phyloP scores from a whole-genome alignment of 2,888 invertebrate species.

The Synergus umbraculus region DNA sequence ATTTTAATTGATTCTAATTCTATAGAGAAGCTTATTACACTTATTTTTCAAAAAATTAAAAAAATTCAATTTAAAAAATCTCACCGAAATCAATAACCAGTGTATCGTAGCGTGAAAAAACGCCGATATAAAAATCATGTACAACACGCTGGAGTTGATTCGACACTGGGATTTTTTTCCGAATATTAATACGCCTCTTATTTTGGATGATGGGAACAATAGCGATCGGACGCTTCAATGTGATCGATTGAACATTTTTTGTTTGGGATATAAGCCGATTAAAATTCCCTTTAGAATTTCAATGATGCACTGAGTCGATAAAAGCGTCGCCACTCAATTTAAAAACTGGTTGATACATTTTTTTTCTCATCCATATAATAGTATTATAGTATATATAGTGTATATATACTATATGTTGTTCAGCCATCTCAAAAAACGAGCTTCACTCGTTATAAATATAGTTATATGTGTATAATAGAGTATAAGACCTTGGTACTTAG shows the following conservation, averaged over 20 bases:
- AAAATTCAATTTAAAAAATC: not conserved
- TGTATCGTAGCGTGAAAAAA: not conserved
- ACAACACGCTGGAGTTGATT: slow-evolving; percentile 6
- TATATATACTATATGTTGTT: not conserved
- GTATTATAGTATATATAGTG: not conserved
- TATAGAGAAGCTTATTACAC: no score
- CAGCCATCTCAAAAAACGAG: not conserved
- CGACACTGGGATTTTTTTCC: not conserved
- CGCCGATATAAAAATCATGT: slow-evolving; percentile 15
- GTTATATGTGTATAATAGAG: slow-evolving; percentile 14
- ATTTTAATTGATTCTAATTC: no score
- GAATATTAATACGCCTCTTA: slow-evolving; percentile 38
- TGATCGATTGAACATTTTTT: slow-evolving; percentile 40
- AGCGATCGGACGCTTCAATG: slow-evolving; percentile 29
- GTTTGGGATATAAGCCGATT: slow-evolving; percentile 39
- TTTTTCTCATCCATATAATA: not conserved
- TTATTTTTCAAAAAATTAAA: not conserved
- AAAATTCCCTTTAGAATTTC: slow-evolving; percentile 38
- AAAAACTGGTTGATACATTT: slow-evolving; percentile 34
- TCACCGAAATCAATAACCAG: not conserved
- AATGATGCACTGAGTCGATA: slow-evolving; percentile 33
- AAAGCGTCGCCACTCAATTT: slow-evolving; percentile 25
- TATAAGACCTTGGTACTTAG: slow-evolving; percentile 12
- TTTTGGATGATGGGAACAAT: slow-evolving; percentile 33
- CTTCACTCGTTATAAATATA: slow-evolving; percentile 24